Conservation (phyloP, 2,888 invertebrate species). For the Zootermopsis nevadensis region DNA sequence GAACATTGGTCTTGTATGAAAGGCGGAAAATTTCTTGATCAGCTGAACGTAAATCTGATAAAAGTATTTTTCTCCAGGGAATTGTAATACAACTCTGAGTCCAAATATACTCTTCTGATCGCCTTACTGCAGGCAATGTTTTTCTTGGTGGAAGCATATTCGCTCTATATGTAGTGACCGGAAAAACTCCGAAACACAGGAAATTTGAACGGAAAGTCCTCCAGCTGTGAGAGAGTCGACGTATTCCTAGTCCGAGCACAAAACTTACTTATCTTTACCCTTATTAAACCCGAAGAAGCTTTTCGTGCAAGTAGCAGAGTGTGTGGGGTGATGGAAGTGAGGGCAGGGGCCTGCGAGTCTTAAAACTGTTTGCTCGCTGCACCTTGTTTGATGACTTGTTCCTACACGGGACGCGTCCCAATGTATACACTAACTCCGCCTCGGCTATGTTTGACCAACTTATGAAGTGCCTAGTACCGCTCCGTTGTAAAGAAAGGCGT, state of each 20-base stretch:
- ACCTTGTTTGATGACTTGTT: background rate
- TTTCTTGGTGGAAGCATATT: background rate
- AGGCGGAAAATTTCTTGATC: too few relatives aligned
- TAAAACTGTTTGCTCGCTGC: constrained; percentile 14
- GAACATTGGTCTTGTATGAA: too few relatives aligned
- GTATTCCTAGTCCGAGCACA: background rate
- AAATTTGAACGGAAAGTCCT: background rate
- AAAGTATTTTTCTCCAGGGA: too few relatives aligned
- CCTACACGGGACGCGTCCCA: constrained; percentile 25
- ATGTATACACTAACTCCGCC: constrained; percentile 19
- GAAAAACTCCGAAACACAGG: background rate
- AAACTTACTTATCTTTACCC: background rate
- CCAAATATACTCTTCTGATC: too few relatives aligned
- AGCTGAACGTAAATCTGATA: too few relatives aligned
- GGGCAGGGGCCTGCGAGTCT: background rate
- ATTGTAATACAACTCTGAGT: too few relatives aligned
- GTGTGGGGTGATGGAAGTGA: background rate
- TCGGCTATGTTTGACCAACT: background rate
- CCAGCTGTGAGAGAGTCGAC: background rate
- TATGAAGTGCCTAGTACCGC: background rate
- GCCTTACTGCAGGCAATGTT: too few relatives aligned
- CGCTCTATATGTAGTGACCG: background rate
- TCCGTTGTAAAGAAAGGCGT: background rate
- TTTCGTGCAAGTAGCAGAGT: background rate
- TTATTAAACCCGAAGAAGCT: background rate